Evolutionary conservation across 1,140 invertebrate genomes (phyloP).

Genomic region (Trachymyrmex septentrionalis): DNA sequence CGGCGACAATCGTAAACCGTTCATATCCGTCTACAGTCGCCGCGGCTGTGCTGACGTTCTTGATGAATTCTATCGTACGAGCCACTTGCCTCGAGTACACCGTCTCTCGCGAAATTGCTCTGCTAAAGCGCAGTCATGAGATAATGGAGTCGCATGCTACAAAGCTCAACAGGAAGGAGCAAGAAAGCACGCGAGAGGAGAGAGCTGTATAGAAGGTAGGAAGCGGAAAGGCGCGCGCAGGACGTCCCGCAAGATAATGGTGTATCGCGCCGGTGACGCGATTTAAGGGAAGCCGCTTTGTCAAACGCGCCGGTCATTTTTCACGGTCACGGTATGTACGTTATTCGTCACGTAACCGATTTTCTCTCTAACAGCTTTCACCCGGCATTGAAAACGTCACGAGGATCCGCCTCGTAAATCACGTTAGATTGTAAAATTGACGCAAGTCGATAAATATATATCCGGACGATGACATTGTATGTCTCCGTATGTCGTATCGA

Average conservation of each 20-base stretch:
- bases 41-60: constrained; percentile 21
- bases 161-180: not conserved
- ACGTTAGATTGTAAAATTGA: constrained; percentile 60
- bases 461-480: constrained; percentile 48
- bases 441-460: constrained; percentile 56
- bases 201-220: not conserved
- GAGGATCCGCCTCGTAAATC: constrained; percentile 56
- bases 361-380: constrained; percentile 45
- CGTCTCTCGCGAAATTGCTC: constrained; percentile 47
- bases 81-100: constrained; percentile 46
- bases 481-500: constrained; percentile 50
- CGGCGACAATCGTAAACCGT: constrained; percentile 52
- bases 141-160: constrained; percentile 53
- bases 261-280: constrained; percentile 26
- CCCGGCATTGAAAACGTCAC: constrained; percentile 54
- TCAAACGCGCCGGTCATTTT: constrained; percentile 57
- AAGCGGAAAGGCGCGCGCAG: not conserved
- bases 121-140: constrained; percentile 49
- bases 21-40: constrained; percentile 37
- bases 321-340: constrained; percentile 46
- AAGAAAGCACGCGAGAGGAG: not conserved
- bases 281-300: constrained; percentile 62
- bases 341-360: constrained; percentile 58
- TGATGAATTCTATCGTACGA: constrained; percentile 63
- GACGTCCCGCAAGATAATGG: constrained; percentile 61